Percentiles rank a stretch among this genome's conserved stretches.
Conservation (phyloP, 2,113 vertebrate genomes). For the Narcine bancroftii region DNA sequence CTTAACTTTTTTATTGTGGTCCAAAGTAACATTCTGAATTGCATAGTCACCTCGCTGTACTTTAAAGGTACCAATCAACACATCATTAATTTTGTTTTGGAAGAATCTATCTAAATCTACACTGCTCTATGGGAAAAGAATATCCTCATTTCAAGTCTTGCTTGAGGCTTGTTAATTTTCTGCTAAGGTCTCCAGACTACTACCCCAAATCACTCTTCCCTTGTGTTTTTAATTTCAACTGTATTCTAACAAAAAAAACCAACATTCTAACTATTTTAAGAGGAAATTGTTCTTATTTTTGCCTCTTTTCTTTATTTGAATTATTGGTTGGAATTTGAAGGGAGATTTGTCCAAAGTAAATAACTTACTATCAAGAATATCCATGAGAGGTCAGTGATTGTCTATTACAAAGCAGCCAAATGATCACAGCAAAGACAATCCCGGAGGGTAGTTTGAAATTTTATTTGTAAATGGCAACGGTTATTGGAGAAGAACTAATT, state of each 20-base stretch:
- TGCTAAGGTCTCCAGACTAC: background rate
- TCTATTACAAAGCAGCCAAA: background rate
- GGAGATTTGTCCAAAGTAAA: background rate
- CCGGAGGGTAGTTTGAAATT: background rate
- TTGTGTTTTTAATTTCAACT: background rate
- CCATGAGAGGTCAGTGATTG: background rate
- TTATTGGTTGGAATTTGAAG: conserved; percentile 8
- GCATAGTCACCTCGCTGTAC: background rate
- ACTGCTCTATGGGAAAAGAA: background rate
- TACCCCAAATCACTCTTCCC: background rate
- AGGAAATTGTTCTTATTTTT: background rate
- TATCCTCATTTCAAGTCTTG: conserved; percentile 10
- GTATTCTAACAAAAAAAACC: background rate
- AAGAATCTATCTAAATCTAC: background rate
- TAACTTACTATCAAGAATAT: no score
- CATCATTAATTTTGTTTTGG: background rate
- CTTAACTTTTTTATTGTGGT: background rate
- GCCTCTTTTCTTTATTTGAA: background rate
- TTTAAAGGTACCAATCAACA: conserved; percentile 23
- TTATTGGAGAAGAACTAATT: background rate
- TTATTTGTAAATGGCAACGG: background rate
- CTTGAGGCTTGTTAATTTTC: conserved; percentile 27
- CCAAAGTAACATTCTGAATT: background rate
- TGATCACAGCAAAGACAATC: background rate
- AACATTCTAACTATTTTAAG: conserved; percentile 12